These are phyloP conservation scores for Sarotherodon lohbergeri DNA, from an alignment of 2,113 vertebrate species.

Conservation along the genomic window DNA sequence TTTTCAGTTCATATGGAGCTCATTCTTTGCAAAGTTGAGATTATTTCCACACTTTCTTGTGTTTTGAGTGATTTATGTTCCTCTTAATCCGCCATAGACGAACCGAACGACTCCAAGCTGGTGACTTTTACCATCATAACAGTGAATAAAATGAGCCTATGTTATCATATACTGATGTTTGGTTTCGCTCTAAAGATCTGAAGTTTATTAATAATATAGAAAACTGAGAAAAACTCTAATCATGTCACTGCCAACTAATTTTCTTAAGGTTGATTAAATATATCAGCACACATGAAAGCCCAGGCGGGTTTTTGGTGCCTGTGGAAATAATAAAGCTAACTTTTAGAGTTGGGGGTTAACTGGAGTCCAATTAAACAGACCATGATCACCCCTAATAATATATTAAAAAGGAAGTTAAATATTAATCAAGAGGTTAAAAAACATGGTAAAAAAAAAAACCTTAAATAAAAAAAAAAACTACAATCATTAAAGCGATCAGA, in stretches of 20 bases:
- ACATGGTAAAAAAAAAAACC: neutral
- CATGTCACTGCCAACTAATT: neutral
- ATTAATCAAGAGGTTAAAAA: neutral
- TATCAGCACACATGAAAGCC: neutral
- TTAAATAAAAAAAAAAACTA: neutral
- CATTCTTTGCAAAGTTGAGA: neutral
- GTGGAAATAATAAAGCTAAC: neutral
- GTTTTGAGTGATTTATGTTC: neutral
- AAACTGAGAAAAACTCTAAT: neutral
- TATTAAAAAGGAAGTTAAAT: neutral
- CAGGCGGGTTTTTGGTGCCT: neutral
- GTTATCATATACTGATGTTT: neutral
- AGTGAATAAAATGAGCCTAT: neutral
- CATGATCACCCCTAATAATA: neutral
- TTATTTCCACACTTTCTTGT: neutral
- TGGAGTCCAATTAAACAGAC: neutral
- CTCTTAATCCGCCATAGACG: fast-evolving
- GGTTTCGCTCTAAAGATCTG: neutral
- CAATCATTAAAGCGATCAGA: neutral
- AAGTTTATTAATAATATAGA: neutral
- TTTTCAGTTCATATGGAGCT: neutral
- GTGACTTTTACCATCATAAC: neutral
- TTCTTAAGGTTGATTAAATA: neutral
- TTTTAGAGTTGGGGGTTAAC: neutral
- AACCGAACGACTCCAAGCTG: neutral